These are phyloP conservation scores for Trichoplusia ni DNA, from an alignment of 1,140 invertebrate genomes.

Conservation along the genomic window DNA sequence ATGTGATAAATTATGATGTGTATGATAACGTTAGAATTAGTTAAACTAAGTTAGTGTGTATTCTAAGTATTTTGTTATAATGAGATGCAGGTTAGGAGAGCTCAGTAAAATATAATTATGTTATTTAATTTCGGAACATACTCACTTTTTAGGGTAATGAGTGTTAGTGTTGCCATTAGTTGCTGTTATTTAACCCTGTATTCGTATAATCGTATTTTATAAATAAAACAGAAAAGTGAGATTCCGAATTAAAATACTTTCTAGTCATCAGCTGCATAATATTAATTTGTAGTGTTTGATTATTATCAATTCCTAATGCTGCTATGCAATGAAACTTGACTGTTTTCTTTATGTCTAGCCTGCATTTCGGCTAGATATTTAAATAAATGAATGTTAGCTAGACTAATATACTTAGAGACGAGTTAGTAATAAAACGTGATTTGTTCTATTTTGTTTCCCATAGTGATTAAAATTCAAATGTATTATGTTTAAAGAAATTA, in stretches of 20 bases:
- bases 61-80: background rate
- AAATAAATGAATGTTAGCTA: no score
- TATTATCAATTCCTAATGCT: background rate
- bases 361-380: no score
- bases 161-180: slow-evolving; percentile 18
- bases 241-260: slow-evolving; percentile 14
- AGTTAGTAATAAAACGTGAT: no score
- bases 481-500: no score
- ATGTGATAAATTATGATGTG: slow-evolving; percentile 23
- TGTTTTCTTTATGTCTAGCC: no score
- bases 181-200: background rate
- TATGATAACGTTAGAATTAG: background rate
- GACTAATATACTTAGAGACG: no score
- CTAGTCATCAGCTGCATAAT: slow-evolving; percentile 20
- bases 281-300: background rate
- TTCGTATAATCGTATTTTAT: background rate
- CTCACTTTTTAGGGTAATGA: background rate
- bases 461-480: no score
- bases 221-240: no score
- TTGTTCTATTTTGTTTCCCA: no score
- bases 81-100: slow-evolving; percentile 4
- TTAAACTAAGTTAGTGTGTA: background rate
- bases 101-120: background rate
- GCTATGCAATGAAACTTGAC: no score
- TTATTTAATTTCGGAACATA: slow-evolving; percentile 7